Conservation (phyloP, 2,113 vertebrate species). For the Potamarius usumacintae region DNA sequence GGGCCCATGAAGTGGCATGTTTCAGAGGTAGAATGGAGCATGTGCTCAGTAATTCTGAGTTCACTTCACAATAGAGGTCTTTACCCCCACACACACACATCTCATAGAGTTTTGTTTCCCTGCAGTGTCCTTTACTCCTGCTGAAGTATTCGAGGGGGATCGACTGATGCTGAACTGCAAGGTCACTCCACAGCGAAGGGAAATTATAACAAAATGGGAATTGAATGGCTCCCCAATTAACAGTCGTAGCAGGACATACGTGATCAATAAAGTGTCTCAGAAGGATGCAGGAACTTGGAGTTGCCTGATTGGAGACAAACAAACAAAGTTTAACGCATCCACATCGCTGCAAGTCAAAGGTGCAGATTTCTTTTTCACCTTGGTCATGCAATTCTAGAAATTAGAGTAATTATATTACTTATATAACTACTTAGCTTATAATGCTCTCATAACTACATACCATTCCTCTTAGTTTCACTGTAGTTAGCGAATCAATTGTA, state of each 20-base stretch:
- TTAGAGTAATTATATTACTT: background rate
- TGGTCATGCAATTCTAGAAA: background rate
- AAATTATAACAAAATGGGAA: conserved; percentile 46
- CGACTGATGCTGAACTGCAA: conserved; percentile 51
- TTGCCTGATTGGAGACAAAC: conserved; percentile 50
- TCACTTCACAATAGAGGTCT: background rate
- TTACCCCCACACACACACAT: background rate
- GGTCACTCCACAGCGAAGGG: conserved; percentile 44
- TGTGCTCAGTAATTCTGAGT: background rate
- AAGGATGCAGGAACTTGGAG: conserved; percentile 65
- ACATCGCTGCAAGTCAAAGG: conserved; percentile 64
- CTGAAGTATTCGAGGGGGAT: conserved; percentile 46
- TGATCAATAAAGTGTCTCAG: background rate
- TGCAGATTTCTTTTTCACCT: conserved; percentile 37
- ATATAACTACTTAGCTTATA: background rate
- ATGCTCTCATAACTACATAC: background rate
- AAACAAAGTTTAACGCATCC: conserved; percentile 32
- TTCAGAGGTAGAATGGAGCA: background rate
- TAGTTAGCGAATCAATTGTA: background rate
- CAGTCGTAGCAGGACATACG: rapidly evolving
- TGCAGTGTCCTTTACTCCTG: conserved; percentile 61
- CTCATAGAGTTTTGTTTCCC: background rate
- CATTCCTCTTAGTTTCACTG: background rate
- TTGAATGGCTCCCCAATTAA: conserved; percentile 49
- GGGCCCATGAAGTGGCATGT: background rate